Base-by-base conservation (phyloP, 2,113 vertebrate genomes). In the Paramisgurnus dabryanus region DNA sequence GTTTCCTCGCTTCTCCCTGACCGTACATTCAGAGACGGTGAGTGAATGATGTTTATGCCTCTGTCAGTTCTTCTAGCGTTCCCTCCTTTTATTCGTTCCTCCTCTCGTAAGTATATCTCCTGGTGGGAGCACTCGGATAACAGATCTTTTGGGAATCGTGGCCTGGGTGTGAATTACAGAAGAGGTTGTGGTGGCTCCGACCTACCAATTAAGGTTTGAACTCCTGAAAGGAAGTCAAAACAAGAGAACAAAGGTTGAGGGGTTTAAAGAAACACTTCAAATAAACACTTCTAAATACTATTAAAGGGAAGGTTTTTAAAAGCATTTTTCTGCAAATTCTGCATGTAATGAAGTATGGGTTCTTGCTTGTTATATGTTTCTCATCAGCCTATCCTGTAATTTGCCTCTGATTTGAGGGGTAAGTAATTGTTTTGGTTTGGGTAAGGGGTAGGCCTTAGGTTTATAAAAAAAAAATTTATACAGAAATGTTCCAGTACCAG, bases 11-110 rank as follows among this genome's bases (percentile, higher is more conserved):
- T 79, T 90, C 88, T 85, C 85, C 85, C 88, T 81, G 83, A 78
- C 87, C 88, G 85, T 91, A 82, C 87, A 86, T 87, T 84, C 41
- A 60, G 67, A 83, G 86, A 61, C 57, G 78, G 84, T 89, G 87
- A 90, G 88, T 85, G 91, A 91, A 88, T 88, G 85, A 67, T 82
- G 87, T 90, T 90, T 86, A 86, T 86, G 57, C 78, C 85, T 87
- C 71, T 80, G 69, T 77, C 58, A 81, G 60, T 68, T 69, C 68
- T 68, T 70, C 90, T 87, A 87, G 88, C 50, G 89, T 90, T 84
- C 87, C 88, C 86, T 89, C 85, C 78, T 76, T 79, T 88, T 86
- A 89, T 90, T 88, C 88, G 85, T 87, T 90, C 89, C 88, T 89
- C 67, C 12, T 64, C 64, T 76, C 66, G 43, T 75, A 65, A 78